Conservation (phyloP, 1,140 invertebrate genomes). For the Drosophila cardini region DNA sequence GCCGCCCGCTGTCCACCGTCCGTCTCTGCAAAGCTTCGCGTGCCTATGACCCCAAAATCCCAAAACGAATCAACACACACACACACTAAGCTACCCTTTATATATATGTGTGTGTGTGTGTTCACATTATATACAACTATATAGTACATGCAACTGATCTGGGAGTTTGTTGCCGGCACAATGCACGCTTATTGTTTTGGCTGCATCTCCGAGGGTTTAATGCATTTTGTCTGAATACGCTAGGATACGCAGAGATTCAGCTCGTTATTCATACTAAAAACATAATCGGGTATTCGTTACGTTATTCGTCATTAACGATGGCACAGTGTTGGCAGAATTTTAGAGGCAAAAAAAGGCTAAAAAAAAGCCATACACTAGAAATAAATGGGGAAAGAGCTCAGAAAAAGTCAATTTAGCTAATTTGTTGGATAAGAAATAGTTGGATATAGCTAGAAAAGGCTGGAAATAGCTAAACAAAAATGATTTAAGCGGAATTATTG, state of each 20-base stretch:
- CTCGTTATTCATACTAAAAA: constrained; percentile 43
- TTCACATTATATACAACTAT: constrained; percentile 1
- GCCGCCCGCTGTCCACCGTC: not conserved
- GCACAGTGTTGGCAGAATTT: not conserved
- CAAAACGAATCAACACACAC: constrained; percentile 40
- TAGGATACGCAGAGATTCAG: constrained; percentile 29
- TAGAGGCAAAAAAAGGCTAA: too few relatives aligned
- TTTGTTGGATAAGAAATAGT: too few relatives aligned
- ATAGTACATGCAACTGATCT: constrained; percentile 11
- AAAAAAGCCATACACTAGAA: too few relatives aligned
- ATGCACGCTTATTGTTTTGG: constrained; percentile 53
- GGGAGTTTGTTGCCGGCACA: constrained; percentile 48
- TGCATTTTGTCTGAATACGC: constrained; percentile 41
- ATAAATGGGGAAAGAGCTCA: too few relatives aligned
- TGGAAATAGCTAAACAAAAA: too few relatives aligned
- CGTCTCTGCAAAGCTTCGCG: constrained; percentile 28
- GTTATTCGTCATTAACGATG: not conserved
- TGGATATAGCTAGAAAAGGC: too few relatives aligned
- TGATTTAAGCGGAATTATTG: too few relatives aligned
- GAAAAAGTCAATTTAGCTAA: too few relatives aligned
- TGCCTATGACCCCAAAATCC: constrained; percentile 52
- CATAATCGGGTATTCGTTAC: constrained; percentile 13
- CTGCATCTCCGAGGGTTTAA: constrained; percentile 35
- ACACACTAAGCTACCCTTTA: constrained; percentile 25
- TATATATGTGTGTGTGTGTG: constrained; percentile 10